phyloP scores from a whole-genome alignment of 2,797 vertebrate genomes.

The Sebastes matsubarae region DNA sequence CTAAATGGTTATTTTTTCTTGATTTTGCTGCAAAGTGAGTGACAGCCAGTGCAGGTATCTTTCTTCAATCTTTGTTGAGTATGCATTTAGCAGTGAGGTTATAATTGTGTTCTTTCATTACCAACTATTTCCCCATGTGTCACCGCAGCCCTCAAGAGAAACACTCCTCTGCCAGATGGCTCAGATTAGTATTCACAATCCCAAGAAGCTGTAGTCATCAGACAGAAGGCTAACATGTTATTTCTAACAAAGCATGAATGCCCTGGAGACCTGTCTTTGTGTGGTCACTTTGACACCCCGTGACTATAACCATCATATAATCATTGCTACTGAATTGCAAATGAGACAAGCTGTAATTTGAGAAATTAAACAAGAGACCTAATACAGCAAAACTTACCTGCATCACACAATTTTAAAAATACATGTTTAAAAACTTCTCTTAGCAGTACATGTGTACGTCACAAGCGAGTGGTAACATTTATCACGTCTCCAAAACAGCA shows the following conservation, averaged over 20 bases:
- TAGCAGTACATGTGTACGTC: slow-evolving; percentile 25
- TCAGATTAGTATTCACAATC: slow-evolving; percentile 68
- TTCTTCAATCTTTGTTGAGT: slow-evolving; percentile 7
- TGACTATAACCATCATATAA: slow-evolving; percentile 29
- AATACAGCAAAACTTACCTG: slow-evolving; percentile 61
- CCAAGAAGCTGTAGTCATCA: slow-evolving; percentile 63
- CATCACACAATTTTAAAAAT: background rate
- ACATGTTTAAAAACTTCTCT: slow-evolving; percentile 26
- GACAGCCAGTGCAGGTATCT: background rate
- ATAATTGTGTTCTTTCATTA: slow-evolving; percentile 44
- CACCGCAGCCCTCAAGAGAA: slow-evolving; percentile 28
- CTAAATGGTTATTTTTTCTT: background rate
- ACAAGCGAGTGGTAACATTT: slow-evolving; percentile 51
- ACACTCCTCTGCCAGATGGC: slow-evolving; percentile 60
- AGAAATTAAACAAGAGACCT: background rate
- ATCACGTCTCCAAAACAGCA: slow-evolving; percentile 64
- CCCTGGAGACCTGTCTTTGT: slow-evolving; percentile 38
- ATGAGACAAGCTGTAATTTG: slow-evolving; percentile 11
- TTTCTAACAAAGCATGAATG: slow-evolving; percentile 63
- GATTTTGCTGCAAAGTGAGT: background rate
- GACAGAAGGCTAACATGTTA: slow-evolving; percentile 61
- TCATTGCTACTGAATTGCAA: slow-evolving; percentile 39
- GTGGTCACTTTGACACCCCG: slow-evolving; percentile 36
- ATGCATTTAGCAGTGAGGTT: slow-evolving; percentile 24
- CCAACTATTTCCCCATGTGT: slow-evolving; percentile 53